Base-by-base conservation (phyloP, 1,140 invertebrate genomes). In the Mylabris phalerata region DNA sequence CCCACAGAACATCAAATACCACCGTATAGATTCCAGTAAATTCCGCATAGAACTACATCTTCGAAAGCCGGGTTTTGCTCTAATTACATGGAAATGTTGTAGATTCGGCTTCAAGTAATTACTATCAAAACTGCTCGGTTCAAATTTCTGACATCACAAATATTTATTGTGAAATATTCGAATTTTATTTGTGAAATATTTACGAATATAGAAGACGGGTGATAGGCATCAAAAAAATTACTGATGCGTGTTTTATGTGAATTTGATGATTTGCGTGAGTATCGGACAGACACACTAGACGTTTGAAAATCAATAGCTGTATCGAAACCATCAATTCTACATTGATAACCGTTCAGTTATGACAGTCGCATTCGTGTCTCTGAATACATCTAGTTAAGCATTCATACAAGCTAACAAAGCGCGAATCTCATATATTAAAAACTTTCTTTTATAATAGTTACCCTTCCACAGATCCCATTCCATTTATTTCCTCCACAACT, bases 321-420 rank as follows among this genome's bases (percentile, higher is more conserved):
- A 61, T 52, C 55, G 51, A 60, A 50, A 64, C 67, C 68, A 71
- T 74, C 72, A 70, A 73, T 74, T 69, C 68, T 62, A 67, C 64
- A 74, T 74, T 74, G 72, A 74, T 74, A 70, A 69, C 65, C 69
- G 66, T 69, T 71, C 71, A 72, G 72, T 73, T 73, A 72, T 73
- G 72, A 72, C 72, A 73, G 63, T 67, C 62, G 65, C 56, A 69
- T 72, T 68, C 69, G 69, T 70, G 65, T 66, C 70, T 64, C 57
- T 73, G 71, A 74, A 74, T 74, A 71, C 70, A 72, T 71, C 72
- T 74, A 74, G 72, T 74, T 74, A 74, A 63, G 65, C 71, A 73
- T 72, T 72, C 70, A 74, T 71, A 69, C 60, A 64, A 50, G 62
- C 57, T 57, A 71, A 72, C 72, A 72, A 73, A 69, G 65, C 65